Evolutionary conservation across 35 echinoderm and acorn worm genomes (phyloP), one percentile per base, ranked within the genome.

Genomic region (Heliocidaris erythrogramma): DNA sequence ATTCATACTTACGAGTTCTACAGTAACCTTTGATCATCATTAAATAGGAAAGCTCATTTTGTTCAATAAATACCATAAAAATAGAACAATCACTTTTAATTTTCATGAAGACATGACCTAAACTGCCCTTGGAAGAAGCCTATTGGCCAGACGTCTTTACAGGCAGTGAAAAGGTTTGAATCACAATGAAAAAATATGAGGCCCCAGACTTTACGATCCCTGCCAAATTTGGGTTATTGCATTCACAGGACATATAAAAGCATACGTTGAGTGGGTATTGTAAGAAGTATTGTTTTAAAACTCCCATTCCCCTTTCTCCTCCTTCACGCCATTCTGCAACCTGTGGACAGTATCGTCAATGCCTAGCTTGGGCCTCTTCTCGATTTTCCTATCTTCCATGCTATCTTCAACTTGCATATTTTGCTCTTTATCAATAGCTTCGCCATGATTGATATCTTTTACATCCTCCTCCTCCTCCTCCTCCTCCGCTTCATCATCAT

Each of bases 291-390:
- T 27, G 21, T 78, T 14, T 61, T 91, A 95, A 49, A 95, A 95
- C 49, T 95, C 94, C 94, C 94, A 95, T 10, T 95, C 94, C 59
- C 90, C 88, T 60, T 88, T 56, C 50, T 90, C 94, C 31, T 95
- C 94, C 29, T 90, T 91, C 4, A 95, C 94, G 31, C 94, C 94
- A 92, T 90, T 95, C 59, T 95, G 86, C 50, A 95, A 95, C 65
- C 88, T 95, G 49, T 95, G 86, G n/a, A 95, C 91, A 59, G 91
- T 48, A 29, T 92, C 49, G 87, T 89, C 87, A 4, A 47, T 42
- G 32, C 87, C 87, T 16, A 35, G 87, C 47, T 89, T 89, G 87
- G 87, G 31, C 87, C 87, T 32, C 87, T 89, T 89, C 17, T 84
- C 69, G 14, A 13, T 89, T 30, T 59, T 92, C 12, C 5, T 21